phyloP scores from a whole-genome alignment of 2,888 invertebrate species.

The Coleophora deauratella region DNA sequence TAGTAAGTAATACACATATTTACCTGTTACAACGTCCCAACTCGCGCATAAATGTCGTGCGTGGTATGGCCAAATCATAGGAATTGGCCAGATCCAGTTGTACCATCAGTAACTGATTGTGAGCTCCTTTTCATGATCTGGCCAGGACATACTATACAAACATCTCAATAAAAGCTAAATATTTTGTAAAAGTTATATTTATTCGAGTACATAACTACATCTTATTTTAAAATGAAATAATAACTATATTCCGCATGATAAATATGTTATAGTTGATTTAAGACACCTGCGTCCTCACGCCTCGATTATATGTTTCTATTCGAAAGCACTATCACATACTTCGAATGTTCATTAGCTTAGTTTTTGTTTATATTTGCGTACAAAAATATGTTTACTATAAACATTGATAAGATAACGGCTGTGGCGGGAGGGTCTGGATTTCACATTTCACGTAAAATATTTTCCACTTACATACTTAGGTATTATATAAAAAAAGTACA shows the following conservation, averaged over 20 bases:
- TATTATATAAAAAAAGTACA: slow-evolving; percentile 4
- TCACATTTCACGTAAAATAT: slow-evolving; percentile 12
- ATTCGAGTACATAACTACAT: slow-evolving; percentile 76
- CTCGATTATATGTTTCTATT: slow-evolving; percentile 30
- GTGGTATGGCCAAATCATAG: no score
- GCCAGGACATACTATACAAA: no score
- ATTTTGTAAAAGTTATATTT: slow-evolving; percentile 72
- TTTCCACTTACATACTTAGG: not conserved
- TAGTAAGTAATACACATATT: no score
- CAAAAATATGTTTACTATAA: slow-evolving; percentile 55
- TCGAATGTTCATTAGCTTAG: slow-evolving; percentile 34
- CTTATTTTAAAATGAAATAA: slow-evolving; percentile 69
- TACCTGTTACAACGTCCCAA: no score
- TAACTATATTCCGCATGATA: slow-evolving; percentile 69
- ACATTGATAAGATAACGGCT: slow-evolving; percentile 40
- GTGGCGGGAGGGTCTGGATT: slow-evolving; percentile 40
- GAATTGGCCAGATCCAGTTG: no score
- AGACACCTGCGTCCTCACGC: slow-evolving; percentile 52
- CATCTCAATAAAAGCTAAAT: not conserved
- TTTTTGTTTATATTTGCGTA: slow-evolving; percentile 43
- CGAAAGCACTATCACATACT: slow-evolving; percentile 61
- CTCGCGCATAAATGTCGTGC: no score
- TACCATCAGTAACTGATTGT: no score
- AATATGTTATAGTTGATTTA: slow-evolving; percentile 65
- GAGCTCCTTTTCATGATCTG: no score